These are phyloP conservation scores for Eulemur albifrons DNA, from an alignment of 2,797 vertebrate genomes.

Conservation along the genomic window DNA sequence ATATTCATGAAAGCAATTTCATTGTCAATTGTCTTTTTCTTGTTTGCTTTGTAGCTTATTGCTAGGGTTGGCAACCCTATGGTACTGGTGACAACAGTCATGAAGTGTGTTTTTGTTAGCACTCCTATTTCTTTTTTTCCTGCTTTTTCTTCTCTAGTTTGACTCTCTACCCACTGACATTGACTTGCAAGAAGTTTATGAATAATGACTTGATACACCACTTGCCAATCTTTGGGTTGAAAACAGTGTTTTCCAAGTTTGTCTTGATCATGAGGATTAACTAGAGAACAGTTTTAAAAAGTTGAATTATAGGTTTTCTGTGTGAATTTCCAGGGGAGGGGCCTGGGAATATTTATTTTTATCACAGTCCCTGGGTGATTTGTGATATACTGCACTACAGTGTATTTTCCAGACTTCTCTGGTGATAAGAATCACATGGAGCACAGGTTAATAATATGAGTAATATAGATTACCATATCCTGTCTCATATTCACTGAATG, in stretches of 20 bases:
- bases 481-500: neutral
- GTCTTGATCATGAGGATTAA: neutral
- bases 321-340: neutral
- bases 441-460: neutral
- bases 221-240: neutral
- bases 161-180: neutral
- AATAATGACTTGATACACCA: neutral
- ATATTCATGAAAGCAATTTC: neutral
- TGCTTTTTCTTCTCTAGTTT: neutral
- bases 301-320: neutral
- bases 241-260: neutral
- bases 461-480: neutral
- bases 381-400: neutral
- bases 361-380: neutral
- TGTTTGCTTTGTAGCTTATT: neutral
- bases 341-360: slow-evolving; percentile 8
- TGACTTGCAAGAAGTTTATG: neutral
- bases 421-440: neutral
- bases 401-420: neutral
- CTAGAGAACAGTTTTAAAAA: neutral
- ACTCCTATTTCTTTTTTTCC: neutral
- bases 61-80: neutral
- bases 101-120: slow-evolving; percentile 20
- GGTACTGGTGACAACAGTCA: neutral
- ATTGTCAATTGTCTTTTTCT: slow-evolving; percentile 34